Evolutionary conservation across 2,888 invertebrate species (phyloP).

Genomic region (Heliconius erato): DNA sequence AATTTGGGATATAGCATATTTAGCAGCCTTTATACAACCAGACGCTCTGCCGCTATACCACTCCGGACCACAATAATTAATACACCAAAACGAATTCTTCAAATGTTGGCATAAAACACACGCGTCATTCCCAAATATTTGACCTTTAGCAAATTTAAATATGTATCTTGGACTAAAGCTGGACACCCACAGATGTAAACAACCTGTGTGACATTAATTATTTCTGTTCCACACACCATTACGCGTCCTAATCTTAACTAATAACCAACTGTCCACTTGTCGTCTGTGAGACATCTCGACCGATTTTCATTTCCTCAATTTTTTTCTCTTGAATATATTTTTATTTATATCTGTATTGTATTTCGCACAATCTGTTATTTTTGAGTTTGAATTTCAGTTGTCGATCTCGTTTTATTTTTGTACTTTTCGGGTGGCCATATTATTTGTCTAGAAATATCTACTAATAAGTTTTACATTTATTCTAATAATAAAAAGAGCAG

Average conservation of each 20-base stretch:
- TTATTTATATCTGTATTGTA: background rate
- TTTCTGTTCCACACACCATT: conserved; percentile 45
- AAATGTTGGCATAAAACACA: conserved; percentile 12
- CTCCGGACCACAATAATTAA: background rate
- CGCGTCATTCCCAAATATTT: conserved; percentile 25
- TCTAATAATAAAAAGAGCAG: too few relatives aligned
- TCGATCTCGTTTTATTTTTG: background rate
- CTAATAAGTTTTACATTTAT: background rate
- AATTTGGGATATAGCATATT: background rate
- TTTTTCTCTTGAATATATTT: conserved; percentile 22
- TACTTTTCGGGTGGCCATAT: background rate
- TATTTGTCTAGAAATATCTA: background rate
- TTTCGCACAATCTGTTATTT: conserved; percentile 28
- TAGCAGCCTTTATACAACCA: background rate
- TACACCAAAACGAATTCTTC: conserved; percentile 7
- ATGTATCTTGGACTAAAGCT: background rate
- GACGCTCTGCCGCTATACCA: background rate
- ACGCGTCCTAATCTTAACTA: conserved; percentile 47
- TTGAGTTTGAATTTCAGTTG: conserved; percentile 23
- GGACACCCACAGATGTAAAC: conserved; percentile 31
- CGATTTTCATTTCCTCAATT: conserved; percentile 37
- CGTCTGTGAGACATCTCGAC: conserved; percentile 40
- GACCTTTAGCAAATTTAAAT: conserved; percentile 34
- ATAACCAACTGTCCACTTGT: conserved; percentile 45
- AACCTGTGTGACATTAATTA: conserved; percentile 47